Percentiles rank a stretch among this genome's conserved stretches.
These are phyloP conservation scores for Norana najaformis DNA, from an alignment of 2,888 invertebrate species.

Conservation along the genomic window DNA sequence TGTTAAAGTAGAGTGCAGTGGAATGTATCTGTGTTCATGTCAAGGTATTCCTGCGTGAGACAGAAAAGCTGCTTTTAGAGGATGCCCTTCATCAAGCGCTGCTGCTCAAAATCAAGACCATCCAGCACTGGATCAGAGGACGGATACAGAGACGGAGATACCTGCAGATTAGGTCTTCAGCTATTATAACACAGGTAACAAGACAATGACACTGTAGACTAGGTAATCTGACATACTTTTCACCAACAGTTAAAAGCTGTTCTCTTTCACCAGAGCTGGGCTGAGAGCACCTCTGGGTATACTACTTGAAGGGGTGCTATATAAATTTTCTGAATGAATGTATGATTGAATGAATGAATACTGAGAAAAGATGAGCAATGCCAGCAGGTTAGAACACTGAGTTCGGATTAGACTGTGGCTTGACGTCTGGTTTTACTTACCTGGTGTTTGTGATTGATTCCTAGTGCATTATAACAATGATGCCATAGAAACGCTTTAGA, in stretches of 20 bases:
- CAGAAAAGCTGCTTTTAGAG: conserved; percentile 88
- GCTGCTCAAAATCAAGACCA: conserved; percentile 85
- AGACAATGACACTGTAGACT: background rate
- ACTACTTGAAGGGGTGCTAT: too few species aligned
- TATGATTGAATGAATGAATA: too few species aligned
- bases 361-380: background rate
- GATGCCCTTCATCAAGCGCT: conserved; percentile 90
- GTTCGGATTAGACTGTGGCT: too few species aligned
- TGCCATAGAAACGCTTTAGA: background rate
- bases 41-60: conserved; percentile 83
- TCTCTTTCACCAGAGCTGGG: too few species aligned
- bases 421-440: too few species aligned
- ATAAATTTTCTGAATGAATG: too few species aligned
- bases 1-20: background rate
- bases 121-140: conserved; percentile 88
- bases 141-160: conserved; percentile 79
- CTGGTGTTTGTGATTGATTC: background rate
- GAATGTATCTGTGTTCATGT: background rate
- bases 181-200: conserved; percentile 73
- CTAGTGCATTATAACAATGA: background rate
- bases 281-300: too few species aligned
- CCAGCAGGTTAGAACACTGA: background rate
- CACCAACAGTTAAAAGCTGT: too few species aligned
- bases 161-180: conserved; percentile 74
- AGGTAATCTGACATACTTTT: too few species aligned